phyloP scores from a whole-genome alignment of 2,113 vertebrate species.

The Microtus richardsoni region DNA sequence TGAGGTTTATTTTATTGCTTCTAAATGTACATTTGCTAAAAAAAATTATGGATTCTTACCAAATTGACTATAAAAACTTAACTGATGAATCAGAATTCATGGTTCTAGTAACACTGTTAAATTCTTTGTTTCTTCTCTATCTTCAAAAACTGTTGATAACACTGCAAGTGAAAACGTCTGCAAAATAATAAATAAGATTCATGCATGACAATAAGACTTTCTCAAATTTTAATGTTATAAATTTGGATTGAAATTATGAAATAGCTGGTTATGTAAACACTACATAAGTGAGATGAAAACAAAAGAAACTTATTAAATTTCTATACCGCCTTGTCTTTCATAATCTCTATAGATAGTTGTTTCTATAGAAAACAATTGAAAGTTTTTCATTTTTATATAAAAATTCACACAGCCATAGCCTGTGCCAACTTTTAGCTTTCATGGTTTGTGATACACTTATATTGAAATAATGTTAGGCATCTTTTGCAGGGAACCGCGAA shows the following conservation, averaged over 20 bases:
- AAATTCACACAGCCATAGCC: neutral
- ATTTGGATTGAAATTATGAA: neutral
- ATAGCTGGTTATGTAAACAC: neutral
- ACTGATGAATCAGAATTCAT: neutral
- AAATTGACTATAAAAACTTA: neutral
- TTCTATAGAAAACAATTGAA: neutral
- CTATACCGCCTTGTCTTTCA: neutral
- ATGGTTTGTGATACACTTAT: slow-evolving; percentile 35
- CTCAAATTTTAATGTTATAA: neutral
- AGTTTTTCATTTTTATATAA: neutral
- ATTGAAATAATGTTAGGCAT: slow-evolving; percentile 59
- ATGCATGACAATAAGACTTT: neutral
- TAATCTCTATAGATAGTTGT: neutral
- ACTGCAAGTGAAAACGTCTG: neutral
- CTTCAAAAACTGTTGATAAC: neutral
- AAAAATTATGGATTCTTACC: neutral
- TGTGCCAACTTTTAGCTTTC: slow-evolving; percentile 59
- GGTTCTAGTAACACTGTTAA: neutral
- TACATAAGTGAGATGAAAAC: neutral
- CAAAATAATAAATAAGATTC: neutral
- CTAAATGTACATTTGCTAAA: neutral
- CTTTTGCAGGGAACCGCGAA: slow-evolving; percentile 47
- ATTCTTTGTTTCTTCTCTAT: neutral
- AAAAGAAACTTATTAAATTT: neutral
- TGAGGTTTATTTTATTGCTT: neutral